Conservation (phyloP, 2,113 vertebrate species). For the Elephas maximus region DNA sequence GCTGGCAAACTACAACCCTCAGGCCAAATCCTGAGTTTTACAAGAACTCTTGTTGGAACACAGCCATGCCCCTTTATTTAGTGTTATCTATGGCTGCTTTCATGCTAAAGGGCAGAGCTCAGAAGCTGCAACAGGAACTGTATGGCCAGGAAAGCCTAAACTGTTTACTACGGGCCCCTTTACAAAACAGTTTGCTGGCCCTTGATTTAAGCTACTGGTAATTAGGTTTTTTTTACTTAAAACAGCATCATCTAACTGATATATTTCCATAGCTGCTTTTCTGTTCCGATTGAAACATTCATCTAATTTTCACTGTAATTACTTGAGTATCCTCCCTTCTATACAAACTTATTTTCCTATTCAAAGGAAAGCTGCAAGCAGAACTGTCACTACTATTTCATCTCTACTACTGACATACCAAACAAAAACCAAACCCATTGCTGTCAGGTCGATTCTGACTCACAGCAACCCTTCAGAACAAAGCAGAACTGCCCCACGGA, state of each 20-base stretch:
- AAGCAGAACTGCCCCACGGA: too few relatives aligned
- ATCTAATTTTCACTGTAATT: background rate
- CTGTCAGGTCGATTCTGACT: too few relatives aligned
- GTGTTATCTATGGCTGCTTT: background rate
- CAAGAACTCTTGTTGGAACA: constrained; percentile 28
- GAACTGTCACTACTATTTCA: background rate
- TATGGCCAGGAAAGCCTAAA: background rate
- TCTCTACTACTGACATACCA: background rate
- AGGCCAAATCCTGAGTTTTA: background rate
- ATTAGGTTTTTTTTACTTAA: background rate
- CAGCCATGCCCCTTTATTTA: background rate
- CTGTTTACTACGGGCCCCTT: constrained; percentile 1
- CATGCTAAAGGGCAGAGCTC: background rate
- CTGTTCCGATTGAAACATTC: constrained; percentile 2
- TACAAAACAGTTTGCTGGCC: background rate
- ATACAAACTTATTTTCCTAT: background rate
- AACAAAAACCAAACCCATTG: too few relatives aligned
- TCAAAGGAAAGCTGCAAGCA: background rate
- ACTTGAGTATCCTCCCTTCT: background rate
- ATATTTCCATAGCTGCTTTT: background rate
- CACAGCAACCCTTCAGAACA: too few relatives aligned
- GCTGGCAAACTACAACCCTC: background rate
- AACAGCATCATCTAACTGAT: background rate
- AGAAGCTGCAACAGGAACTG: constrained; percentile 24
- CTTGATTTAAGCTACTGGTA: background rate